A percentile compares a stretch with the other conserved stretches of the same genome.
Evolutionary conservation across 64 coral and sea anemone genomes (phyloP).

Genomic region (Trachythela sp.): DNA sequence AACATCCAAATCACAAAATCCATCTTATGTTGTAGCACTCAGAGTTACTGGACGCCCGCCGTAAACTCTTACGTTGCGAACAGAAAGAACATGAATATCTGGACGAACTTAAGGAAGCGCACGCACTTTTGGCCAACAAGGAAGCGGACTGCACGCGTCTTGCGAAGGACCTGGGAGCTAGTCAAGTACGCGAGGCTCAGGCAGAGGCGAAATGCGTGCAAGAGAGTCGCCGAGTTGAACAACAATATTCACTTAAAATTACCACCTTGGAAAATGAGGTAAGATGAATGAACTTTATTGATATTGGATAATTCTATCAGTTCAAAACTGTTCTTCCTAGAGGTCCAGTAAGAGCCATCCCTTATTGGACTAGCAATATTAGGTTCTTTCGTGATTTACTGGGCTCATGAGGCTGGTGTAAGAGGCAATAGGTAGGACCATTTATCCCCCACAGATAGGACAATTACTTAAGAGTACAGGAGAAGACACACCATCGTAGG

Average conservation of each 20-base stretch:
- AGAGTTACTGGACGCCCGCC: constrained; percentile 83
- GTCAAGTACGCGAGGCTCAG: constrained; percentile 89
- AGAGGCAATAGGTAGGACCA: too few relatives aligned
- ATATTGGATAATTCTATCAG: too few relatives aligned
- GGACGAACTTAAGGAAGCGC: constrained; percentile 84
- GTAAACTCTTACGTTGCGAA: constrained; percentile 71
- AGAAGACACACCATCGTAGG: too few relatives aligned
- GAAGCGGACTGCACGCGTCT: constrained; percentile 84
- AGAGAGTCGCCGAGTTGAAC: constrained; percentile 69
- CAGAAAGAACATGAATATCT: constrained; percentile 83
- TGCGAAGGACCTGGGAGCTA: constrained; percentile 94
- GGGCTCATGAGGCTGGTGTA: too few relatives aligned
- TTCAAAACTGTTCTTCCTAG: background rate
- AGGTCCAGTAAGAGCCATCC: too few relatives aligned
- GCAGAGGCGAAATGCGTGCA: constrained; percentile 85
- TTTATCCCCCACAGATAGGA: too few relatives aligned
- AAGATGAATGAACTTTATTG: background rate
- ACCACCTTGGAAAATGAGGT: constrained; percentile 76
- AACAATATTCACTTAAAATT: constrained; percentile 71
- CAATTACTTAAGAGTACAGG: too few relatives aligned
- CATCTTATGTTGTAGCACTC: constrained; percentile 53
- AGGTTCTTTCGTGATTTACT: too few relatives aligned
- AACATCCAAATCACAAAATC: background rate
- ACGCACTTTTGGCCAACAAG: constrained; percentile 68
- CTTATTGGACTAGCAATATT: too few relatives aligned